These are phyloP conservation scores for Coendou prehensilis DNA, from an alignment of 2,797 vertebrate species.

Conservation along the genomic window DNA sequence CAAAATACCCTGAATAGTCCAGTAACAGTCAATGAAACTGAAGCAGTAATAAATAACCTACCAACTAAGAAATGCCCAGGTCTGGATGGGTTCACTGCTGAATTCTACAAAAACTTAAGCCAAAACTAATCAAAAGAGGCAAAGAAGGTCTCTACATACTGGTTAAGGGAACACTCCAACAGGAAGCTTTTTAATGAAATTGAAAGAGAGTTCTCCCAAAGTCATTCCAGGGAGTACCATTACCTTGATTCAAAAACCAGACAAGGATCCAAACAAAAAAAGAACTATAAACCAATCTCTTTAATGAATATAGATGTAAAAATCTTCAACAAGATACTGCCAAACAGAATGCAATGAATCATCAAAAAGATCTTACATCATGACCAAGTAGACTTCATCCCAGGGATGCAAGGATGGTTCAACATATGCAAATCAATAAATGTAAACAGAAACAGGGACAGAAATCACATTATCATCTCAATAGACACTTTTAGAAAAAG, in stretches of 20 bases:
- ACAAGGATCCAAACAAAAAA: not conserved
- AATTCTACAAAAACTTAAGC: not conserved
- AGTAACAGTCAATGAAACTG: not conserved
- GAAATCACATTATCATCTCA: not conserved
- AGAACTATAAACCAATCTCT: not conserved
- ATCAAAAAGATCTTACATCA: not conserved
- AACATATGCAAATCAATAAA: not conserved
- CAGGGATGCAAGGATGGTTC: not conserved
- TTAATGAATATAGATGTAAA: not conserved
- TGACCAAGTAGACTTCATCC: not conserved
- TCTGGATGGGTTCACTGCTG: not conserved
- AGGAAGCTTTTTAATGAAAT: not conserved
- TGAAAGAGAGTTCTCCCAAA: not conserved
- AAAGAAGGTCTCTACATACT: too few relatives aligned
- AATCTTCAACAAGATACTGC: not conserved
- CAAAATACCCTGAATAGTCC: not conserved
- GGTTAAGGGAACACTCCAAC: too few relatives aligned
- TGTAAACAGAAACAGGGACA: not conserved
- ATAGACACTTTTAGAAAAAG: not conserved
- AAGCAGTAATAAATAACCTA: not conserved
- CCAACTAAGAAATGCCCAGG: not conserved
- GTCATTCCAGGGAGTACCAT: not conserved
- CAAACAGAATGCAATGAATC: not conserved
- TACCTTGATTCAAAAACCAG: not conserved
- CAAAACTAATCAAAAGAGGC: too few relatives aligned